Evolutionary conservation across 2,113 vertebrate species (phyloP).

Genomic region (Mixornis gularis): DNA sequence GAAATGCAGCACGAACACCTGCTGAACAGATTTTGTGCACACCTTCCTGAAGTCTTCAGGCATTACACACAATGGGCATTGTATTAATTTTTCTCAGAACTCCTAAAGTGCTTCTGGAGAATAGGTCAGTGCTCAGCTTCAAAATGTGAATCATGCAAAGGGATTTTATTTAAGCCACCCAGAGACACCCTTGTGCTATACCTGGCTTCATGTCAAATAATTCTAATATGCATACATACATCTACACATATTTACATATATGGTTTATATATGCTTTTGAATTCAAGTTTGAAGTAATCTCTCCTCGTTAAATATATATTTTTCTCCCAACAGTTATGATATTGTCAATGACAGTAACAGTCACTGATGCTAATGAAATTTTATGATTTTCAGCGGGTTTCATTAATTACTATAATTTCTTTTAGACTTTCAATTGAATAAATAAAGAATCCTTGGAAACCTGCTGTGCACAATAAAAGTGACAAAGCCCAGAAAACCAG

Average conservation of each 20-base stretch:
- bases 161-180: not conserved
- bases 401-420: not conserved
- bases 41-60: not conserved
- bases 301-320: not conserved
- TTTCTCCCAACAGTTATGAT: not conserved
- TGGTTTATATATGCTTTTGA: not conserved
- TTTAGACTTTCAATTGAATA: not conserved
- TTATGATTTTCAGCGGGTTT: not conserved
- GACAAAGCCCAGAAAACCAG: not conserved
- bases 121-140: not conserved
- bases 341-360: not conserved
- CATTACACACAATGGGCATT: not conserved
- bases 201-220: not conserved
- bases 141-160: not conserved
- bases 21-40: not conserved
- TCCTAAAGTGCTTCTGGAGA: not conserved
- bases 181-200: not conserved
- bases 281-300: not conserved
- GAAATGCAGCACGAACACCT: not conserved
- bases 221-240: not conserved
- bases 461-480: not conserved
- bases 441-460: not conserved
- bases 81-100: not conserved
- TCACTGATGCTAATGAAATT: not conserved
- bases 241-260: not conserved